Evolutionary conservation across 2,113 vertebrate species (phyloP).

Genomic region (Bubalus kerabau): DNA sequence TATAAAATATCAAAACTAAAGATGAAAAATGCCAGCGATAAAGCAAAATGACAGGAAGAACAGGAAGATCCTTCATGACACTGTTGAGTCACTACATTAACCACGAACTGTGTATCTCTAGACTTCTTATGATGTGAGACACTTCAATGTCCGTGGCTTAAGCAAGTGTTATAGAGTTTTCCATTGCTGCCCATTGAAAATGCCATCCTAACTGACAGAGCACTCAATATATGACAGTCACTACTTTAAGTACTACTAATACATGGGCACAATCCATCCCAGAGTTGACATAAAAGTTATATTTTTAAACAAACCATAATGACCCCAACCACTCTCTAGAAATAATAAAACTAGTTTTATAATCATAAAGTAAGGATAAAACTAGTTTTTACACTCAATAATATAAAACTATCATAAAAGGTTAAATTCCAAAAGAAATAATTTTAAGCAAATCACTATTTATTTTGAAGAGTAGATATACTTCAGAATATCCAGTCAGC

Average conservation of each 20-base stretch:
- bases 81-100: neutral
- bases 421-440: slow-evolving; percentile 1
- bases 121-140: neutral
- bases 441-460: neutral
- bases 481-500: neutral
- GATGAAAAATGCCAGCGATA: neutral
- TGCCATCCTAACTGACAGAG: neutral
- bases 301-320: neutral
- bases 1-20: neutral
- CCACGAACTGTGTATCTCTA: neutral
- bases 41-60: neutral
- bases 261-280: neutral
- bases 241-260: neutral
- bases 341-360: neutral
- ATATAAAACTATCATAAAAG: neutral
- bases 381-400: neutral
- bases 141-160: neutral
- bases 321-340: neutral
- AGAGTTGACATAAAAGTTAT: neutral
- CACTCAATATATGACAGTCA: neutral
- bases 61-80: neutral
- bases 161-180: neutral
- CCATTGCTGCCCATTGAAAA: neutral
- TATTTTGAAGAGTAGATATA: neutral
- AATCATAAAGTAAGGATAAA: neutral